Conservation (phyloP, 2,797 vertebrate genomes). For the Sebastes minor region DNA sequence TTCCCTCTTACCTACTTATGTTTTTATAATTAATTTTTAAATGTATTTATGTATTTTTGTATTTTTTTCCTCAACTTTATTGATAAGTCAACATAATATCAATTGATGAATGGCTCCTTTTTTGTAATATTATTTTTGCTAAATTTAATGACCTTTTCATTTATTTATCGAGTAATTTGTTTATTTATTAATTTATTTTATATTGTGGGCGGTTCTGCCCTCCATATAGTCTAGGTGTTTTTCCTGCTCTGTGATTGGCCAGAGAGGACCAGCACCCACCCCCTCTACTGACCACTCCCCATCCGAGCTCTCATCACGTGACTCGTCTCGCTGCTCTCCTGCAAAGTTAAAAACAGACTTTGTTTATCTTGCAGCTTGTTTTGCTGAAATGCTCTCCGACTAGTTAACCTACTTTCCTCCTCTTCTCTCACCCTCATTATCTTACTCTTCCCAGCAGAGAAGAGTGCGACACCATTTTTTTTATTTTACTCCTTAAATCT, state of each 20-base stretch:
- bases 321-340: constrained; percentile 52
- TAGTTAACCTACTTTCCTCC: constrained; percentile 15
- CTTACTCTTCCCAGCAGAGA: constrained; percentile 21
- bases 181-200: no score
- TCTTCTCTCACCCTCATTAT: background rate
- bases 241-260: constrained; percentile 69
- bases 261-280: constrained; percentile 64
- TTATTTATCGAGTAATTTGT: no score
- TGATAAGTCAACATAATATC: no score
- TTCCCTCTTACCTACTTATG: no score
- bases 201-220: background rate
- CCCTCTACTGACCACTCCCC: constrained; percentile 68
- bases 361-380: constrained; percentile 76
- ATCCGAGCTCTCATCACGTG: constrained; percentile 69
- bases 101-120: no score
- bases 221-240: background rate
- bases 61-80: no score
- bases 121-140: no score
- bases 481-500: background rate
- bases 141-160: no score
- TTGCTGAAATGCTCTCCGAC: constrained; percentile 61
- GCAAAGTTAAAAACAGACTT: constrained; percentile 88
- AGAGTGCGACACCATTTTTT: background rate
- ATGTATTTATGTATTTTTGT: no score
- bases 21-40: no score